Conservation (phyloP, 2,888 invertebrate genomes). For the Laothoe populi region DNA sequence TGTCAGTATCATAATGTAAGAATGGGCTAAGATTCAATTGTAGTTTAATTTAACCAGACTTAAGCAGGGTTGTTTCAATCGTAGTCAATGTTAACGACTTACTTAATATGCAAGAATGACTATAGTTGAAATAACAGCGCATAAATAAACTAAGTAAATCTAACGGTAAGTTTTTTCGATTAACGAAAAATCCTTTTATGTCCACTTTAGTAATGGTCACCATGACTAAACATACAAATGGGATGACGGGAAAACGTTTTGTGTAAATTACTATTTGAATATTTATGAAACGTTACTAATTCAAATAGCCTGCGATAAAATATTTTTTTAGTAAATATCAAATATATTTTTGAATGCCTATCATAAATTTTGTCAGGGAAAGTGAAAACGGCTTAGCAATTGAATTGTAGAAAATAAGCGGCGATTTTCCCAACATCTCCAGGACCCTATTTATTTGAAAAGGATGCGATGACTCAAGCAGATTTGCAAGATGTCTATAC, state of each 20-base stretch:
- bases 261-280: conserved; percentile 2
- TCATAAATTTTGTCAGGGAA: conserved; percentile 18
- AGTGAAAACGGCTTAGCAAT: conserved; percentile 36
- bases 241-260: neutral
- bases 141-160: neutral
- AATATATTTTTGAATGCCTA: conserved; percentile 6
- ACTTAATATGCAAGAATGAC: too few species aligned
- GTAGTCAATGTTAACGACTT: too few species aligned
- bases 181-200: too few species aligned
- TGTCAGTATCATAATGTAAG: too few species aligned
- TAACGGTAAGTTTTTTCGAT: neutral
- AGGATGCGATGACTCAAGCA: conserved; percentile 82
- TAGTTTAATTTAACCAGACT: too few species aligned
- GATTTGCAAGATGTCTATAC: conserved; percentile 79
- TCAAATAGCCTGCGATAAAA: neutral
- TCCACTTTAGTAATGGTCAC: neutral
- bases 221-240: conserved; percentile 14
- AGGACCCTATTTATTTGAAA: conserved; percentile 81
- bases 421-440: conserved; percentile 57
- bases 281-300: neutral
- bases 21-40: too few species aligned
- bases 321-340: neutral
- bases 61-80: too few species aligned
- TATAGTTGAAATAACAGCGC: too few species aligned
- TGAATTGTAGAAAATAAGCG: conserved; percentile 58